Evolutionary conservation across 2,113 vertebrate species (phyloP).

Genomic region (Meles meles): DNA sequence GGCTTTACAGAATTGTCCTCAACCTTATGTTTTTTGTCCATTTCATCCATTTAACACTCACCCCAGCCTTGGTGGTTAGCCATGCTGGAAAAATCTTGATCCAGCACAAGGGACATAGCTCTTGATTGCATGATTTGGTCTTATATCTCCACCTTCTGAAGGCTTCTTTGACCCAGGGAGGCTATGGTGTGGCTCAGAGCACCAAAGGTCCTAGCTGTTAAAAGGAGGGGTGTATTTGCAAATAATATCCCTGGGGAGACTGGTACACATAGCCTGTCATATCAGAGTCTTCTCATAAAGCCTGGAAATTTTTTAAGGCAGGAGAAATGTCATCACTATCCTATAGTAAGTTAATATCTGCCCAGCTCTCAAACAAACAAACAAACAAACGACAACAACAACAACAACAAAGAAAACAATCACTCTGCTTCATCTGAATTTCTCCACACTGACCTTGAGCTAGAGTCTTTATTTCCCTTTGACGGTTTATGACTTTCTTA

Average conservation of each 20-base stretch:
- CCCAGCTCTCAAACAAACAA: neutral
- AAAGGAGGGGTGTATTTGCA: neutral
- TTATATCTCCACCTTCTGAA: neutral
- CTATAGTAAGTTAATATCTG: neutral
- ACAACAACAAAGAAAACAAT: neutral
- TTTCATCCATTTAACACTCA: neutral
- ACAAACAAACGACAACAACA: neutral
- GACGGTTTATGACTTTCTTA: neutral
- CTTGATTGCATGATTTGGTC: neutral
- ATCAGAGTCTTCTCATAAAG: neutral
- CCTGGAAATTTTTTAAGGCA: neutral
- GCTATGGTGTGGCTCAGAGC: neutral
- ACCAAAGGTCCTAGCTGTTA: neutral
- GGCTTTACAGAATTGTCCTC: neutral
- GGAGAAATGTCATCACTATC: neutral
- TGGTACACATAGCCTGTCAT: neutral
- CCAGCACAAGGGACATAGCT: neutral
- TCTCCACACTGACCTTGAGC: neutral
- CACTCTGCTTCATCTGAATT: neutral
- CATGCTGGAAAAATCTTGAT: neutral
- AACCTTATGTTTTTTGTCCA: neutral
- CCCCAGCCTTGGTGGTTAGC: neutral
- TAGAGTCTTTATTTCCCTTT: neutral
- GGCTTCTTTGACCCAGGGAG: neutral
- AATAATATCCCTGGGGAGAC: constrained; percentile 4